These are phyloP conservation scores for Platysternon megacephalum DNA, from an alignment of 2,113 vertebrate genomes.

Conservation along the genomic window DNA sequence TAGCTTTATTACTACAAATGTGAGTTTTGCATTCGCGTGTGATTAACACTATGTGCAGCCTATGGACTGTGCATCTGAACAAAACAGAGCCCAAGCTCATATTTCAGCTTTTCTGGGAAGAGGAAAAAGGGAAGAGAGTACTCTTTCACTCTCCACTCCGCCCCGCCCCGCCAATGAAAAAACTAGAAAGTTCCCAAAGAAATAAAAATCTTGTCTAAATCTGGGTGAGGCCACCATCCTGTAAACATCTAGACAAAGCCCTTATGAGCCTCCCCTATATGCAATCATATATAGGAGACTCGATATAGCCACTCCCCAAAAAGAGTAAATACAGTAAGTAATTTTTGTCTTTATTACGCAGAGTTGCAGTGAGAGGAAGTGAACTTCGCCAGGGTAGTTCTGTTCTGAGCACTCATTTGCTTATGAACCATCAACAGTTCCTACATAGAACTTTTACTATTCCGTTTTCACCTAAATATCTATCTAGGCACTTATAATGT, in stretches of 20 bases:
- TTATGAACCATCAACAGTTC: conserved; percentile 58
- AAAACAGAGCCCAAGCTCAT: neutral
- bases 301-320: neutral
- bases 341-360: neutral
- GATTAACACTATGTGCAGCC: neutral
- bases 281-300: fast-evolving
- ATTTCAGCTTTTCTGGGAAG: neutral
- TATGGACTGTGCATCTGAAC: fast-evolving
- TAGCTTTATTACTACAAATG: neutral
- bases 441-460: conserved; percentile 22
- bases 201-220: neutral
- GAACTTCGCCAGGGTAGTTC: conserved; percentile 42
- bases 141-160: neutral
- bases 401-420: conserved; percentile 61
- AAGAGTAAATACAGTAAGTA: fast-evolving
- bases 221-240: neutral
- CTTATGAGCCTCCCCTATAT: neutral
- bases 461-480: conserved; percentile 57
- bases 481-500: conserved; percentile 45
- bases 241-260: neutral
- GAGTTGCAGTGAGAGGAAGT: conserved; percentile 61
- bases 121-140: neutral
- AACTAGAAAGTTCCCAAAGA: neutral
- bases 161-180: neutral
- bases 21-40: neutral